Evolutionary conservation across 2,888 invertebrate genomes (phyloP), one percentile per base, ranked within the genome.

Genomic region (Platyscelio sp.): DNA sequence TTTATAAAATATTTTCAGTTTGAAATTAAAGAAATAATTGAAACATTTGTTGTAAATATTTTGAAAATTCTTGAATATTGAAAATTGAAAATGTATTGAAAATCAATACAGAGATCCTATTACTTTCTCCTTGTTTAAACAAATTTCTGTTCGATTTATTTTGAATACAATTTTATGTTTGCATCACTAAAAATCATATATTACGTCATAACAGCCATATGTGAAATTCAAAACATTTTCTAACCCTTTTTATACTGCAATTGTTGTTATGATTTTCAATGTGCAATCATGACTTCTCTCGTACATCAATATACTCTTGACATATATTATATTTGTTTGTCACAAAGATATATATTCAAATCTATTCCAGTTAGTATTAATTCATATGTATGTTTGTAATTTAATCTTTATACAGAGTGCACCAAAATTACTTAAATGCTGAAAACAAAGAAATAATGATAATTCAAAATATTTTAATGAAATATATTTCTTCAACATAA

Each of bases 401-500:
- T 61, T 24, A 18, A 51, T 40, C 24, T 70, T 83, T 68, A 81
- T 74, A 77, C 77, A 29, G 77, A 85, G 81, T 85, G 78, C 74
- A 78, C 77, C 61, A 84, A 84, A 84, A 80, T 80, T 60, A 60
- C 67, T 80, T 71, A 58, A 71, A 56, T 29, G 6, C 43, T 67
- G 78, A 61, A 70, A 60, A 51, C 38, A 82, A 71, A 71, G 27
- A 61, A 71, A 82, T 46, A 76, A 63, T 18, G n/a, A 29, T 46
- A 5, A 43, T 68, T 75, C 3, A 81, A 81, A 70, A 76, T 81
- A 75, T 75, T 67, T 70, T 61, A 74, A 81, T 81, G 54, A 81
- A 75, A 81, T 75, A 81, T 75, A 81, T 81, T 81, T 75, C 61
- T 63, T 63, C 75, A 81, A 81, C 81, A 70, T 58, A 80, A 80